Evolutionary conservation across 2,888 invertebrate genomes (phyloP), one percentile per base, ranked within the genome.

Genomic region (Pediacus dermestoides): DNA sequence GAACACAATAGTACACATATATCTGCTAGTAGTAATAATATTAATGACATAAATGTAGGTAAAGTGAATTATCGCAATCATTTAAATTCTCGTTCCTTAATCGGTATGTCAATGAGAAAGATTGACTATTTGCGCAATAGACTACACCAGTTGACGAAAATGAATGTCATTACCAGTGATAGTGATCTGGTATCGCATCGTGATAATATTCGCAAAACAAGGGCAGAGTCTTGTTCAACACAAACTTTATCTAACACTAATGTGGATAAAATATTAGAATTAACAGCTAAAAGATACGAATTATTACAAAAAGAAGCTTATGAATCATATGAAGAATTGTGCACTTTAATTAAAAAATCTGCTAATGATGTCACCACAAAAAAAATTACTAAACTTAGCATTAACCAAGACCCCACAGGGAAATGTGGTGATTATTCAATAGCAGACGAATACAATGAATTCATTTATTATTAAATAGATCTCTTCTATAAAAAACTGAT

Each of bases 271-370:
- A 53, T 59, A 26, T 42, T 61, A 23, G 52, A 58, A 36, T 34
- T 61, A n/a, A 56, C 55, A 4, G 55, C 57, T 3, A 56, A 54
- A 32, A 42, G 57, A 28, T 60, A 59, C 38, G 52, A 60, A 30
- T 49, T 54, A 26, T 46, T 58, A 15, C 61, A 60, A 42, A 48
- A 52, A 34, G 57, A 60, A 39, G 56, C 59, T 7, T 54, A 61
- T 34, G 55, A 60, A 26, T 56, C 59, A 6, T 60, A 61, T 37
- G 58, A 58, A 6, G 60, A 62, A 42, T 47, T 62, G 35, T 55
- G 23, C 10, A 10, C 3, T 4, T 4, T 23, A 4, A 4, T 23
- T 9, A 7, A 23, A 4, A 23, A 4, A 23, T 23, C 23, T 3
- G 23, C n/a, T n/a, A n/a, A n/a, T n/a, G n/a, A n/a, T n/a, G n/a